A percentile compares a stretch with the other conserved stretches of the same genome.
Conservation (phyloP, 2,797 vertebrate genomes). For the Poliocrania exsul region DNA sequence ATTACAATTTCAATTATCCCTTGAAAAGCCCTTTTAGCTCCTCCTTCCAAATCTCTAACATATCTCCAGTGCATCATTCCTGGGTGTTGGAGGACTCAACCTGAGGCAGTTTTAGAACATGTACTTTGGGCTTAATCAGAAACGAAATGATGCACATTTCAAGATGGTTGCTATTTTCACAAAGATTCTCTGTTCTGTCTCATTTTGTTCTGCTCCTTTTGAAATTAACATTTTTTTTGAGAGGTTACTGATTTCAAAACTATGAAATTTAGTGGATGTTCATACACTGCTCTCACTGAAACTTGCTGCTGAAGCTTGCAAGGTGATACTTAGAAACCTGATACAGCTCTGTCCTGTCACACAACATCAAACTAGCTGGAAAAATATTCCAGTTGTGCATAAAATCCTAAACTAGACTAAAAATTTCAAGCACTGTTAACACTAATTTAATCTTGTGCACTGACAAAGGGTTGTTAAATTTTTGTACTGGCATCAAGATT, state of each 20-base stretch:
- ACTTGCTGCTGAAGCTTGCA: neutral
- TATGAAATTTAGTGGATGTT: neutral
- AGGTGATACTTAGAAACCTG: neutral
- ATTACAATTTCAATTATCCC: neutral
- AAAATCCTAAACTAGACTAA: neutral
- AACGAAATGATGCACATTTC: neutral
- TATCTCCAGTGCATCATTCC: neutral
- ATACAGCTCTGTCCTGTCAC: neutral
- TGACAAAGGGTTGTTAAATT: neutral
- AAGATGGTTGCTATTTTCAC: fast-evolving
- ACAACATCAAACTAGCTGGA: neutral
- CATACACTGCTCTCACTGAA: neutral
- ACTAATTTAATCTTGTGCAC: neutral
- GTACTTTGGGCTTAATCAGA: neutral
- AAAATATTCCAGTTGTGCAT: neutral
- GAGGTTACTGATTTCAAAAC: neutral
- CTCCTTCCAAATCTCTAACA: neutral
- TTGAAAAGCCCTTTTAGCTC: neutral
- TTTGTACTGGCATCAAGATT: neutral
- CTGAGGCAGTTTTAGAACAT: neutral
- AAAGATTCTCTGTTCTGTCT: neutral
- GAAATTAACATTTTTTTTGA: neutral
- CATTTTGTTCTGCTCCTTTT: neutral
- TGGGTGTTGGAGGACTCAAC: neutral
- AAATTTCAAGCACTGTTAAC: neutral